Evolutionary conservation across 2,888 invertebrate species (phyloP), one percentile per base, ranked within the genome.

Genomic region (Ptychoptera albimana): DNA sequence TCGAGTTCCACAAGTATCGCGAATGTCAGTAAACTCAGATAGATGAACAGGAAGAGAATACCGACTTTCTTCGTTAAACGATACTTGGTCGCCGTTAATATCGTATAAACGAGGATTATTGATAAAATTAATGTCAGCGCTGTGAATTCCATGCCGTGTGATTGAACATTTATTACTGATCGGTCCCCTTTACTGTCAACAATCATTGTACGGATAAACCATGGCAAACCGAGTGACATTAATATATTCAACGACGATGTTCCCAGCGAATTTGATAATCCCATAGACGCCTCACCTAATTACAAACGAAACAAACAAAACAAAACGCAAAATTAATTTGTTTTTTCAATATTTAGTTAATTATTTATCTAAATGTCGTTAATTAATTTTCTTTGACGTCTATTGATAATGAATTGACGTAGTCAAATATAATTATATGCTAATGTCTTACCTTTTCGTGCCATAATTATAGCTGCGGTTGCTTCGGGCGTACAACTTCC

Each of bases 401-500:
- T 23, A 23, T 23, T 7, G 23, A 23, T 23, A 23, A 23, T 23
- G 4, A 7, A 23, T 23, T 23, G 23, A 23, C 23, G 23, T 23
- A 23, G 7, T 23, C 3, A 23, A 23, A 5, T 23, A 23, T 7
- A 23, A 23, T 23, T 23, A 23, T n/a, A n/a, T n/a, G 7, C 23
- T 23, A 23, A 23, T 23, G 7, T 39, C 51, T 57, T 66, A 87
- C 91, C 92, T 74, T 82, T 79, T 56, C 82, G 73, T 1, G 88
- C 79, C 57, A 91, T 84, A 50, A 93, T 85, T 32, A 83, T 75
- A 55, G 88, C 86, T 0, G 91, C 86, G 32, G 72, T 71, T 0
- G 75, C 74, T 55, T 76, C 93, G 0, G 93, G 93, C 53, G 93
- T 72, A 53, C 87, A 87, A 2, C 89, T 88, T 3, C 92, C 93